Conservation (phyloP, 1,140 invertebrate genomes). For the Zaprionus tsacasi region DNA sequence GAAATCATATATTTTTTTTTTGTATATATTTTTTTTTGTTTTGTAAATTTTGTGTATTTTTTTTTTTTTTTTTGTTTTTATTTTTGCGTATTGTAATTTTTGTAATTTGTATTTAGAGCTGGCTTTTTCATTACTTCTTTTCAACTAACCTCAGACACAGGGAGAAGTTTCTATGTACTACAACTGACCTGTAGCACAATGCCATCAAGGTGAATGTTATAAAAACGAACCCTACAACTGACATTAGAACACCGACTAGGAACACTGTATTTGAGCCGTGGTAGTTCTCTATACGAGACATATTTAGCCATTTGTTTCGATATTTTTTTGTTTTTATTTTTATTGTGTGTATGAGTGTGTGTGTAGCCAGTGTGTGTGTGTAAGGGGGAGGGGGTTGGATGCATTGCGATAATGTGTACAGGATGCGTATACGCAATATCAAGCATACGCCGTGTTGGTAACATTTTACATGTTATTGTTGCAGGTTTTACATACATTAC, state of each 20-base stretch:
- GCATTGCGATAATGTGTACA: constrained; percentile 17
- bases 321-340: constrained; percentile 22
- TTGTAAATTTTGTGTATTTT: neutral
- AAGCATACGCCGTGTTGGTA: constrained; percentile 41
- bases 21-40: constrained; percentile 17
- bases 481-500: constrained; percentile 43
- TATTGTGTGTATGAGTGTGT: constrained; percentile 2
- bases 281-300: constrained; percentile 91
- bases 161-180: constrained; percentile 98
- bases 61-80: constrained; percentile 8
- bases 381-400: neutral
- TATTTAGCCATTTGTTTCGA: constrained; percentile 66
- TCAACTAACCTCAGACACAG: constrained; percentile 97
- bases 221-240: constrained; percentile 99
- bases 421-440: constrained; percentile 40
- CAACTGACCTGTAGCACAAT: constrained; percentile 99
- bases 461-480: constrained; percentile 26
- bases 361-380: neutral
- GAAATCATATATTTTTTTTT: constrained; percentile 24
- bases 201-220: constrained; percentile 98
- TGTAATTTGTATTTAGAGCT: constrained; percentile 84
- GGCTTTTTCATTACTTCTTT: constrained; percentile 86
- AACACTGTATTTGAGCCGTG: constrained; percentile 97
- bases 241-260: constrained; percentile 98
- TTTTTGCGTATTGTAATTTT: constrained; percentile 29